A percentile compares a stretch with the other conserved stretches of the same genome.
Evolutionary conservation across 2,797 vertebrate genomes (phyloP).

Genomic region (Enteromius mattozi): DNA sequence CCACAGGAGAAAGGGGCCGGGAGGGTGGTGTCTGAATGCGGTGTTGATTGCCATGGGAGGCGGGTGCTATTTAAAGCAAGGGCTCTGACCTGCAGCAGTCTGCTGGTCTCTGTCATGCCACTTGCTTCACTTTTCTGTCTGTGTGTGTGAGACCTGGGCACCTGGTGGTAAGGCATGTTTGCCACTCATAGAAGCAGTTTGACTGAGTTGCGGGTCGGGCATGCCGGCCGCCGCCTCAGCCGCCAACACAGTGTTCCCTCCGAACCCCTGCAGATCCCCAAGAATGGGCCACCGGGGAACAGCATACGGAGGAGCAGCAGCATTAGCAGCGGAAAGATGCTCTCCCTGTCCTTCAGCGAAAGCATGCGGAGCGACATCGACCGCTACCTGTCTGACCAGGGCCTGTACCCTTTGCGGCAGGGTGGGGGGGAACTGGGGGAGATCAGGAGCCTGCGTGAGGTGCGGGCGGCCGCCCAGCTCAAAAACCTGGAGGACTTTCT

Average conservation of each 20-base stretch:
- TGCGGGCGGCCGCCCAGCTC: conserved; percentile 86
- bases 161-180: conserved; percentile 65
- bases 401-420: conserved; percentile 81
- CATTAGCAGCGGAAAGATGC: conserved; percentile 76
- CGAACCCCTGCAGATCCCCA: conserved; percentile 74
- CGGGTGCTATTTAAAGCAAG: conserved; percentile 69
- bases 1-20: conserved; percentile 42
- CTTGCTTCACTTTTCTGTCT: conserved; percentile 39
- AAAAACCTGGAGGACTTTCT: conserved; percentile 94
- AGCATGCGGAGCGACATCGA: conserved; percentile 87
- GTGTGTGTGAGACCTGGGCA: conserved; percentile 25
- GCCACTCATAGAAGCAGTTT: conserved; percentile 69
- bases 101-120: conserved; percentile 49
- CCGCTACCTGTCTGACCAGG: conserved; percentile 86
- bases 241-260: conserved; percentile 67
- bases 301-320: conserved; percentile 73
- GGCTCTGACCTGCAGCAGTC: conserved; percentile 40
- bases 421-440: conserved; percentile 79
- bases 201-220: conserved; percentile 64
- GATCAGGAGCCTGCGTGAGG: conserved; percentile 85
- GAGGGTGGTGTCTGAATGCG: conserved; percentile 66
- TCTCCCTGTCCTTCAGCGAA: conserved; percentile 91
- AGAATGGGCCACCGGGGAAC: conserved; percentile 63
- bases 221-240: conserved; percentile 54
- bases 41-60: conserved; percentile 56